Percentiles rank a stretch among this genome's conserved stretches.
Evolutionary conservation across 1,140 invertebrate genomes (phyloP).

Genomic region (Arctopsyche grandis): DNA sequence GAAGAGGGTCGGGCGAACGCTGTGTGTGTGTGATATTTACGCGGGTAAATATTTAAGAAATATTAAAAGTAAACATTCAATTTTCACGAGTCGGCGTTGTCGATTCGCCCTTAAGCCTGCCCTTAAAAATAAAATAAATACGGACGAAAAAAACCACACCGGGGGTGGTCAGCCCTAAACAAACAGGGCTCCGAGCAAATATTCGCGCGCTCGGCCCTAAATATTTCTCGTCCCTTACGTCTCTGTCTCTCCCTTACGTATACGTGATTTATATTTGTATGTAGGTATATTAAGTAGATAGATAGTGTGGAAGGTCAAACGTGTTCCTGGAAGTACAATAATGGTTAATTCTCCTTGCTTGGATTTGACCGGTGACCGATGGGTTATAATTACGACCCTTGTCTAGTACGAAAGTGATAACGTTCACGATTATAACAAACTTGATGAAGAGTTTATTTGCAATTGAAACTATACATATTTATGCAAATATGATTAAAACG

Average conservation of each 20-base stretch:
- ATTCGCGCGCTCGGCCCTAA: constrained; percentile 45
- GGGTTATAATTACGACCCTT: too few species aligned
- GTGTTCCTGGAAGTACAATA: background rate
- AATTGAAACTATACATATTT: too few species aligned
- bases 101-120: background rate
- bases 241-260: constrained; percentile 26
- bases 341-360: constrained; percentile 15
- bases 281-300: too few species aligned
- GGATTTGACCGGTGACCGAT: background rate
- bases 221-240: constrained; percentile 47
- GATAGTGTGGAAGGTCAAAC: constrained; percentile 10
- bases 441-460: too few species aligned
- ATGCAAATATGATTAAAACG: too few species aligned
- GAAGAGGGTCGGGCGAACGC: background rate
- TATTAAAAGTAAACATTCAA: constrained; percentile 42
- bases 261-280: background rate
- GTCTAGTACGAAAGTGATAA: too few species aligned
- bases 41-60: constrained; percentile 42
- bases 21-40: background rate
- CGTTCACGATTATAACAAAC: background rate
- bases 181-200: constrained; percentile 49
- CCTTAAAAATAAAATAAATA: constrained; percentile 52
- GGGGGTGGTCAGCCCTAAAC: constrained; percentile 50
- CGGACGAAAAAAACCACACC: constrained; percentile 6
- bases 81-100: constrained; percentile 36